Evolutionary conservation across 2,797 vertebrate genomes (phyloP), one percentile per base, ranked within the genome.

Genomic region (Mus minutoides): DNA sequence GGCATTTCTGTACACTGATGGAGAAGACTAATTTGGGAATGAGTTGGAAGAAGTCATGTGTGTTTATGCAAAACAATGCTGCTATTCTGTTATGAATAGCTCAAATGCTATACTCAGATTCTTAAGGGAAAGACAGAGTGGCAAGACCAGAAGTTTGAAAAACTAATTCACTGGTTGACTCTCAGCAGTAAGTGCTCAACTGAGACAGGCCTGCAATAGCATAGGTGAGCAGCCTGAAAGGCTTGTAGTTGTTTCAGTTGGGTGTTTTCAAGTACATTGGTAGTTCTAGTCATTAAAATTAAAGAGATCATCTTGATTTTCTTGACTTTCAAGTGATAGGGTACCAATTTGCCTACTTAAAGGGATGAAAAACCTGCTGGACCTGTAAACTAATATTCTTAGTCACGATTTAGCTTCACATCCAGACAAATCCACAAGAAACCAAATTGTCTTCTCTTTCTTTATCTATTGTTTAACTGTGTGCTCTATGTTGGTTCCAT

Each of bases 11-110:
- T 58, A 94, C 95, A 96, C 90, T 95, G 94, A 95, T 92, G 95
- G 94, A 97, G 91, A 96, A 71, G 91, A 85, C 91, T 94, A 95
- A 95, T 96, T 96, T 91, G 97, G 96, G 96, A 97, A 96, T 92
- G 92, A 95, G 37, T 91, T 92, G 80, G 73, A 97, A 87, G 79
- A 97, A 96, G 69, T 82, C 24, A 6, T 88, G 95, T 95, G 88
- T 84, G 56, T 96, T 97, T 97, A 95, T 87, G 87, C 94, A 97
- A 97, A 97, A 90, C 67, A 95, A 52, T 93, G 71, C 89, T 96
- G 77, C 43, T 78, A 86, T 95, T 94, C 87, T 93, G 9, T 94
- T 78, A 92, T 92, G 93, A 97, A 96, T 84, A 92, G 40, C 89
- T 88, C 86, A 88, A 90, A 67, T 90, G 19, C 26, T 94, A 49